Percentiles rank a stretch among this genome's conserved stretches.
These are phyloP conservation scores for Acrobasis consociella DNA, from an alignment of 2,888 invertebrate genomes.

Conservation along the genomic window DNA sequence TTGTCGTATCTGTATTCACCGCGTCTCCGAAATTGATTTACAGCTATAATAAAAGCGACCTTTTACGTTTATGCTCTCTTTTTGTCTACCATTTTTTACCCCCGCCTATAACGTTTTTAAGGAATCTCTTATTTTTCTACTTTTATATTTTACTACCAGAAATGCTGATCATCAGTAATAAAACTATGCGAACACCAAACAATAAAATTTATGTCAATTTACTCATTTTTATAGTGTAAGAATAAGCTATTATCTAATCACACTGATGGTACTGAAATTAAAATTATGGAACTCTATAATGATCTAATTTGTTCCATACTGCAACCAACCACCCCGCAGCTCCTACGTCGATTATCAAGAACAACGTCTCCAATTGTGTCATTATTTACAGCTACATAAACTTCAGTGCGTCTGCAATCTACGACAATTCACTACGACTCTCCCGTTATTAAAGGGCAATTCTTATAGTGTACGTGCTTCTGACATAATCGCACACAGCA, in stretches of 20 bases:
- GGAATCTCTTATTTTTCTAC: neutral
- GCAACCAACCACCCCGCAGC: slow-evolving; percentile 30
- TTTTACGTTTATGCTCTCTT: slow-evolving; percentile 11
- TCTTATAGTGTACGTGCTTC: slow-evolving; percentile 70
- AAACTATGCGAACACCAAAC: no score
- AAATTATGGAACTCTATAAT: neutral
- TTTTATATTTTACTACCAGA: neutral
- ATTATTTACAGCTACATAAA: slow-evolving; percentile 77
- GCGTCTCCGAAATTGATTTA: slow-evolving; percentile 30
- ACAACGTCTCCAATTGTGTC: slow-evolving; percentile 66
- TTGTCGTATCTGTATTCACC: slow-evolving; percentile 35
- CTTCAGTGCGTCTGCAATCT: slow-evolving; percentile 71
- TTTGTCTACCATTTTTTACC: slow-evolving; percentile 10
- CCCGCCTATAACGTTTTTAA: neutral
- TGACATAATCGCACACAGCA: slow-evolving; percentile 65
- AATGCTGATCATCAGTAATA: no score
- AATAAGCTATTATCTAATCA: no score
- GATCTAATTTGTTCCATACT: slow-evolving; percentile 9
- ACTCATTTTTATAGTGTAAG: no score
- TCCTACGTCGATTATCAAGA: slow-evolving; percentile 53
- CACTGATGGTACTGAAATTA: neutral
- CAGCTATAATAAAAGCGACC: slow-evolving; percentile 16
- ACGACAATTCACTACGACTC: slow-evolving; percentile 69
- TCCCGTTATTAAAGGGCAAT: slow-evolving; percentile 78
- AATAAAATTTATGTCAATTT: no score